Evolutionary conservation across 37 sponge, comb jelly and placozoan species (phyloP).

Genomic region (Chondrilla cf. caribensis): DNA sequence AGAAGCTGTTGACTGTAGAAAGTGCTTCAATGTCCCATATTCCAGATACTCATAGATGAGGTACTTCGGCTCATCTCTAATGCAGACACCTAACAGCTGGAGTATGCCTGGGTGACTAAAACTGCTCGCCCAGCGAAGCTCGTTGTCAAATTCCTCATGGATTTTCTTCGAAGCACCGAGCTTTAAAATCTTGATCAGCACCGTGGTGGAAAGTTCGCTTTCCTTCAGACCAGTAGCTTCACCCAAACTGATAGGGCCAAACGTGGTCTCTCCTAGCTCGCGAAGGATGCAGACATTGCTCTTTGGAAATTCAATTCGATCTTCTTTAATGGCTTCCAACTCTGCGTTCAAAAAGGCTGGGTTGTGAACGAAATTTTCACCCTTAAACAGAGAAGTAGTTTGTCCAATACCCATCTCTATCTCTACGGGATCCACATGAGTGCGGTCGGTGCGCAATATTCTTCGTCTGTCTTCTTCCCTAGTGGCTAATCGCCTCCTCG

Average conservation of each 20-base stretch:
- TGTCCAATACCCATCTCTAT: constrained; percentile 7
- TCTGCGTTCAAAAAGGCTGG: constrained; percentile 3
- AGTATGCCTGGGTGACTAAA: constrained; percentile 59
- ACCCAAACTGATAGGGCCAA: constrained; percentile 46
- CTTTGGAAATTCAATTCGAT: constrained; percentile 44
- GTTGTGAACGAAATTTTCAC: constrained; percentile 8
- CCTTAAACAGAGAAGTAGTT: background rate
- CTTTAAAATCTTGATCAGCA: constrained; percentile 48
- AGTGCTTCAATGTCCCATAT: constrained; percentile 56
- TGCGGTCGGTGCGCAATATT: background rate
- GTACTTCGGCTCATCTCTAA: constrained; percentile 48
- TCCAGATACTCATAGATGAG: constrained; percentile 74
- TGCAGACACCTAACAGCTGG: constrained; percentile 52
- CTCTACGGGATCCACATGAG: background rate
- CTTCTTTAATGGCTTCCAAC: background rate
- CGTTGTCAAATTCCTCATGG: constrained; percentile 38
- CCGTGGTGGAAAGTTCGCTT: constrained; percentile 42
- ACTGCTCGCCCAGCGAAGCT: constrained; percentile 44
- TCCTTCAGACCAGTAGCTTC: constrained; percentile 45
- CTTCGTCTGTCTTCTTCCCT: background rate
- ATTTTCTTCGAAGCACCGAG: constrained; percentile 33
- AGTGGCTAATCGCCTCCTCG: background rate
- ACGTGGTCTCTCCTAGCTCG: constrained; percentile 54
- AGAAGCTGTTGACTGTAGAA: constrained; percentile 50
- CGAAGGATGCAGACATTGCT: constrained; percentile 41